Base-by-base conservation (phyloP, 2,113 vertebrate species). In the Xiphophorus hellerii region DNA sequence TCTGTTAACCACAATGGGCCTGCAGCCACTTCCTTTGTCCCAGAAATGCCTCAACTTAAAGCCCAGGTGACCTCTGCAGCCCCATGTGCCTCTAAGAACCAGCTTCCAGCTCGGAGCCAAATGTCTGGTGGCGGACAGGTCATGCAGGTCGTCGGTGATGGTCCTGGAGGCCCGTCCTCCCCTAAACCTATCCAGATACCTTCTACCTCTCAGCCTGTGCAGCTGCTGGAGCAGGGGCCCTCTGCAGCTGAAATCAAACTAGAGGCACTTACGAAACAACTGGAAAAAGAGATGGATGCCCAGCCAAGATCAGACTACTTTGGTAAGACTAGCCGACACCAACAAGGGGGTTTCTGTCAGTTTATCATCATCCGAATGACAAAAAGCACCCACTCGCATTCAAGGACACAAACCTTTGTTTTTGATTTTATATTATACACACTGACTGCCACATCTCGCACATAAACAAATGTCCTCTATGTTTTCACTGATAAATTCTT, bases 221-320 rank as follows among this genome's bases (percentile, higher is more conserved):
- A 93, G 60, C 30, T 75, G 2, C 71, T 89, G 0, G 96, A 97
- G 54, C 95, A 94, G 33, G 95, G 95, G 37, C 95, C 94, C 0
- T 96, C 96, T 0, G 89, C 90, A 0, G 97, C 96, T 0, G 97
- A 98, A 89, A 89, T 97, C 84, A 97, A 98, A 83, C 85, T 98
- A 91, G 97, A 98, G 94, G 97, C 96, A 2, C 94, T 98, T 76
- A 97, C 97, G 10, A 94, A 97, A 72, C 95, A 95, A 1, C 94
- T 99, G 93, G 97, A 97, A 88, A 96, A 95, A 80, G 97, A 99
- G 92, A 96, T 98, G 97, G 96, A 97, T 74, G 90, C 94, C 77
- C 96, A 96, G 78, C 96, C 96, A 0, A 98, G 96, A 90, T 95
- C 96, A 0, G 97, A 99, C 87, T 98, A 97, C 93, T 98, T 98